Evolutionary conservation across 2,888 invertebrate genomes (phyloP), one percentile per base, ranked within the genome.

Genomic region (Stenchaetothrips biformis): DNA sequence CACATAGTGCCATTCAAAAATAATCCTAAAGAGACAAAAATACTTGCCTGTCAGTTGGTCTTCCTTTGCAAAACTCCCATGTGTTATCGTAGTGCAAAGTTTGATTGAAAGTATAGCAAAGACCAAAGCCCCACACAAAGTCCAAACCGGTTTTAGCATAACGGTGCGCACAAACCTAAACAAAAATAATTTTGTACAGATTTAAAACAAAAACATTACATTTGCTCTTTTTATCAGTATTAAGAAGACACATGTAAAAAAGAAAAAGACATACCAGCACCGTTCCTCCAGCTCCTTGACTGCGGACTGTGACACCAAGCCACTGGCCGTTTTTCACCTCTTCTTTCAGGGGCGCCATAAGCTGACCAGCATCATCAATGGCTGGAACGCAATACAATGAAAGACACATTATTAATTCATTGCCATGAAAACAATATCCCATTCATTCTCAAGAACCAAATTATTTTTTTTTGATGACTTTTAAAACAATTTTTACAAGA

Each of bases 311-410:
- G 3, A 97, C 97, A 27, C 98, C 98, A 84, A 98, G 89, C 98
- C 98, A 98, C 87, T 98, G 97, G 48, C 94, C 95, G 85, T 96
- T 92, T 87, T 96, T 96, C 85, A 95, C 93, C 87, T 94, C 93
- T 85, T 95, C 93, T 48, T 89, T 88, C 49, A 89, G 88, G 49
- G 94, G 93, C 79, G 92, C 91, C 79, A 89, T 89, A 81, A 37
- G 37, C 37, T 37, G 37, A 37, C 37, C 37, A 2, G 37, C 37
- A 37, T 37, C 37, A 37, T 92, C 92, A 84, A 90, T 85, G 85
- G 87, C 92, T 92, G 88, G 18, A 83, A 82, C 78, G 77, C 78
- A 78, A 49, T 0, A 37, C 37, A 37, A 4, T 4, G 4, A 37
- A 37, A 37, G 4, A 37, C 37, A 37, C 37, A 4, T 2, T 37